Base-by-base conservation (phyloP, 2,797 vertebrate species). In the Pachyuromys duprasi region DNA sequence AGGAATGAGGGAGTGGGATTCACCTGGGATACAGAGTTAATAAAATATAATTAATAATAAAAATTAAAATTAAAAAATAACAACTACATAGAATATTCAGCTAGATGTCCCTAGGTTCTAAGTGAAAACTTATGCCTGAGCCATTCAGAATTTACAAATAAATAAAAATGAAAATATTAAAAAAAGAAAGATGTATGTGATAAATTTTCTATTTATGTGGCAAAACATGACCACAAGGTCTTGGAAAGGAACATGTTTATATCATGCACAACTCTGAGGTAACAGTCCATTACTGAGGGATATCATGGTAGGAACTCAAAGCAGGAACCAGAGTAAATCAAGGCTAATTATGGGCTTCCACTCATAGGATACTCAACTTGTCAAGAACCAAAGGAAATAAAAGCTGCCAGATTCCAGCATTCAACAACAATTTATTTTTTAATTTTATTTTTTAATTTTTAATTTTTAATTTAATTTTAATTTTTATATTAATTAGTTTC, bases 91-190 rank as follows among this genome's bases (percentile, higher is more conserved):
- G 89, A 97, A 74, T 8, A 28, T 24, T 28, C 82, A 86, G 53
- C 81, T 92, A 92, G 55, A 67, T 57, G 3, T 93, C 76, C 1
- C 33, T 60, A 49, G 78, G 62, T 70, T 95, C 86, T 33, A 96
- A 93, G 94, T 81, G 96, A 94, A 97, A 98, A 87, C 1, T 1
- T 49, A 76, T 82, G 83, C 76, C 39, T 11, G 45, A 86, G 63
- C 62, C 87, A 89, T 49, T 97, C 49, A 76, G 74, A 87, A 97
- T 76, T 79, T 63, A 95, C 67, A 12, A 94, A 96, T 93, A 96
- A 95, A 95, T 93, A 86, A 86, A 96, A 95, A 69, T 60, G 63
- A 86, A 92, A 97, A 97, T n/a, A n/a, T n/a, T n/a, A n/a, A n/a
- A n/a, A n/a, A n/a, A n/a, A n/a, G n/a, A n/a, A n/a, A n/a, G n/a